phyloP scores from a whole-genome alignment of 2,113 vertebrate genomes.

The Dipodomys stephensi region DNA sequence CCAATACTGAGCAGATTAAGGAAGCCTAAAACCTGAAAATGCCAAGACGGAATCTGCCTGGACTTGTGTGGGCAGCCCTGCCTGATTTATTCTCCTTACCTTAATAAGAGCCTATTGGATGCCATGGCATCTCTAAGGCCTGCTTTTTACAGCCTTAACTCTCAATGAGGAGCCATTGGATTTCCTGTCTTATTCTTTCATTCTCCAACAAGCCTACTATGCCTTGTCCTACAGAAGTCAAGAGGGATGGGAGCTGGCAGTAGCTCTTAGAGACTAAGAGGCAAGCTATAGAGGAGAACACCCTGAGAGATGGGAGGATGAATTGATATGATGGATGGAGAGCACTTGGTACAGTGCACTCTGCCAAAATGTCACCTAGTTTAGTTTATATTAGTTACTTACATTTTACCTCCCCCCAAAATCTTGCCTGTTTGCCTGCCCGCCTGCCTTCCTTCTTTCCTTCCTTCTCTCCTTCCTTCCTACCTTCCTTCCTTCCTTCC shows the following conservation, averaged over 20 bases:
- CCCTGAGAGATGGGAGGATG: neutral
- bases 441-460: fast-evolving
- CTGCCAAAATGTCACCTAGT: neutral
- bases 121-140: neutral
- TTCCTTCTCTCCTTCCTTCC: neutral
- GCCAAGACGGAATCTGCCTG: fast-evolving
- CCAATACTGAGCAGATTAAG: neutral
- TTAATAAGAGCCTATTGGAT: neutral
- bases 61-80: neutral
- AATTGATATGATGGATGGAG: neutral
- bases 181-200: neutral
- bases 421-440: too few species aligned
- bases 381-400: neutral
- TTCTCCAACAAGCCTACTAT: neutral
- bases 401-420: too few species aligned
- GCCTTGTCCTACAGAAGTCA: neutral
- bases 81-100: neutral
- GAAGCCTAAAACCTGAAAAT: neutral
- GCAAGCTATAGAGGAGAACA: neutral
- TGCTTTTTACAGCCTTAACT: neutral
- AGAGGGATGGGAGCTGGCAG: neutral
- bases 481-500: too few species aligned
- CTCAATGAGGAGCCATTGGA: neutral
- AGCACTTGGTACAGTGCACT: neutral
- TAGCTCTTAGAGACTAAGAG: neutral